Percentiles rank a stretch among this genome's conserved stretches.
Conservation (phyloP, 2,113 vertebrate genomes). For the Anarhynchus alexandrinus region DNA sequence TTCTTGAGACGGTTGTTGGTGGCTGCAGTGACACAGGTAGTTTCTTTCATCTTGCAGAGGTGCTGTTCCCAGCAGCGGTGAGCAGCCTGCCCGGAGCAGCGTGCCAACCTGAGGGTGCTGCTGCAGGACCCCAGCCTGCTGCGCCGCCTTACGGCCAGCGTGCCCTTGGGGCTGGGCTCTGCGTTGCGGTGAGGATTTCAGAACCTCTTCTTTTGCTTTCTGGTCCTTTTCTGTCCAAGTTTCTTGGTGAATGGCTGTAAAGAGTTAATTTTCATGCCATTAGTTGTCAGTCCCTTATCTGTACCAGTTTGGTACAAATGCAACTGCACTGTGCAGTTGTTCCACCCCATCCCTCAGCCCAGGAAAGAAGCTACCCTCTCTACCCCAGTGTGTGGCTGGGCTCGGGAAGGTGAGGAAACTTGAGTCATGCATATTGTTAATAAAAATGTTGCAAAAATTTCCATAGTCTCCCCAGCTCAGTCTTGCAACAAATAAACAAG, state of each 20-base stretch:
- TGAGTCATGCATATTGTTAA: background rate
- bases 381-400: background rate
- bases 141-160: accelerated
- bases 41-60: background rate
- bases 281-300: background rate
- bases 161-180: background rate
- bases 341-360: background rate
- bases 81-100: background rate
- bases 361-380: background rate
- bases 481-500: background rate
- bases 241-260: background rate
- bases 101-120: accelerated
- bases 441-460: slow-evolving; percentile 21
- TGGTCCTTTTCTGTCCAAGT: background rate
- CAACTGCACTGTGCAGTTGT: background rate
- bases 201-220: background rate
- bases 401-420: background rate
- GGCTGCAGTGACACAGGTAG: background rate
- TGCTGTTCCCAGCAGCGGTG: accelerated
- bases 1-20: background rate
- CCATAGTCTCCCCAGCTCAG: background rate
- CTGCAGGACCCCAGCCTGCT: background rate
- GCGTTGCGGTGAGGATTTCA: background rate
- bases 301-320: background rate
- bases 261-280: background rate